phyloP scores from a whole-genome alignment of 2,113 vertebrate genomes.

The Engraulis encrasicolus region DNA sequence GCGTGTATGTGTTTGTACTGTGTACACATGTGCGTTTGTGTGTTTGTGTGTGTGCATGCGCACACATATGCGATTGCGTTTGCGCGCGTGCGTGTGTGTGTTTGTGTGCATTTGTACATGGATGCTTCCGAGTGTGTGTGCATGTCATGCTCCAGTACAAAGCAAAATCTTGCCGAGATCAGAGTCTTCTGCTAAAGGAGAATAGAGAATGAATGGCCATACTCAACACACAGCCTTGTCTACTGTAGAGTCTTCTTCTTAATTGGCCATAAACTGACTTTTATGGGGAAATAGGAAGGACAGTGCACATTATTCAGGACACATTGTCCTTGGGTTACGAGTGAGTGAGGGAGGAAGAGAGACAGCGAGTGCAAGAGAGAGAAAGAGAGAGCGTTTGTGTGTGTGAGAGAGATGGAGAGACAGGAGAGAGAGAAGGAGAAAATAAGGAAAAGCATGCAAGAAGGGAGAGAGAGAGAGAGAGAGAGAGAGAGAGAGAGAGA shows the following conservation, averaged over 20 bases:
- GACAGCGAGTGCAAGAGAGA: neutral
- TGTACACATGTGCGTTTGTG: too few relatives aligned
- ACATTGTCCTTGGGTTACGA: conserved; percentile 45
- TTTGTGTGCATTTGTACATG: too few relatives aligned
- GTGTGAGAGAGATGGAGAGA: neutral
- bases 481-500: neutral
- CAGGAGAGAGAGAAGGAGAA: neutral
- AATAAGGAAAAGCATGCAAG: too few relatives aligned
- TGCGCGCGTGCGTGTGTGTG: too few relatives aligned
- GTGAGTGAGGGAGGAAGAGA: neutral
- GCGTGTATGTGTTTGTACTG: too few relatives aligned
- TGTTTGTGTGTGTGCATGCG: too few relatives aligned
- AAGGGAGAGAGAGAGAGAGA: neutral
- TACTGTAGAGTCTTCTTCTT: conserved; percentile 1
- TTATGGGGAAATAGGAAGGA: neutral
- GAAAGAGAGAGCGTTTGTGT: neutral
- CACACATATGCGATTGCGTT: too few relatives aligned
- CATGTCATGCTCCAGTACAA: neutral
- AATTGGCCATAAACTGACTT: conserved; percentile 10
- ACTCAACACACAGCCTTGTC: neutral
- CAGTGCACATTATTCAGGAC: conserved; percentile 38
- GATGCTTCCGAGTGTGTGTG: too few relatives aligned
- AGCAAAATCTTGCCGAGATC: neutral
- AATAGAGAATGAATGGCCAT: neutral
- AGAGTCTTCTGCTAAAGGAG: neutral